Percentiles rank a stretch among this genome's conserved stretches.
phyloP scores from a whole-genome alignment of 92 coral and sea anemone genomes.

The Palythoa grandis region DNA sequence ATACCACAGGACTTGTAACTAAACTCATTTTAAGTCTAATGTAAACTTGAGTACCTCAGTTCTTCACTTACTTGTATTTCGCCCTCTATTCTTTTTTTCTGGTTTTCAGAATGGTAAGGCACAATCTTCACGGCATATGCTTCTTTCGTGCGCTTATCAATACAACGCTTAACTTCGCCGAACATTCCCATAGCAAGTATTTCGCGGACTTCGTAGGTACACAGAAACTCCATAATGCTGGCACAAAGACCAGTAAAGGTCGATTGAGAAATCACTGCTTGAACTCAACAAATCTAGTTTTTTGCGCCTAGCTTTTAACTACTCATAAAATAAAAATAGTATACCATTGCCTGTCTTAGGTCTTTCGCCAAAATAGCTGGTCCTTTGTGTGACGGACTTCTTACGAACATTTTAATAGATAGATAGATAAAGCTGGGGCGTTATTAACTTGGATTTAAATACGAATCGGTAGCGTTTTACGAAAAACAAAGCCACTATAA shows the following conservation, averaged over 20 bases:
- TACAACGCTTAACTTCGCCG: constrained; percentile 72
- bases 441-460: constrained; percentile 34
- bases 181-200: constrained; percentile 73
- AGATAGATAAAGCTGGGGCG: not conserved
- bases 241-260: not conserved
- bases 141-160: constrained; percentile 70
- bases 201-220: constrained; percentile 75
- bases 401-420: not conserved
- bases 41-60: too few species aligned
- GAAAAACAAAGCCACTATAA: constrained; percentile 35
- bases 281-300: not conserved
- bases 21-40: too few species aligned
- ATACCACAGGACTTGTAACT: too few species aligned
- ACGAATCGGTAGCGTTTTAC: constrained; percentile 24
- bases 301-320: not conserved
- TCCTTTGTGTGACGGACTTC: not conserved
- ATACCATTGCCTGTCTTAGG: too few species aligned
- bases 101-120: constrained; percentile 33
- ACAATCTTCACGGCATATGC: constrained; percentile 76
- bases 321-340: not conserved
- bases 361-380: too few species aligned
- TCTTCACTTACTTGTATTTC: constrained; percentile 59
- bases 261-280: not conserved
- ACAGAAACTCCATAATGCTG: constrained; percentile 58
- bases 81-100: constrained; percentile 50